Base-by-base conservation (phyloP, 1,140 invertebrate species). In the Caerostris darwini region DNA sequence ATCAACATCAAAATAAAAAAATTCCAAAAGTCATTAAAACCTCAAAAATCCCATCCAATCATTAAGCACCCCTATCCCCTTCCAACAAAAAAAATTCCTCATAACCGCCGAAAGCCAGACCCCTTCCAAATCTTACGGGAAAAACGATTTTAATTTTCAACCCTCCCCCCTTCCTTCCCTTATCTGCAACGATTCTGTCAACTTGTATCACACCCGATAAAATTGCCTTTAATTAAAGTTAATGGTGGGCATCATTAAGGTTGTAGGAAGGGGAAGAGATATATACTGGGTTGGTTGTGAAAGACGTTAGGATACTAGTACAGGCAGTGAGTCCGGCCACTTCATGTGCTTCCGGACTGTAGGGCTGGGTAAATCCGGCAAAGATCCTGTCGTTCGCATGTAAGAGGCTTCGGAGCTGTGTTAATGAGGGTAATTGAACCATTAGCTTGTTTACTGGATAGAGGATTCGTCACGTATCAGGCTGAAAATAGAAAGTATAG, bases 171-270 rank as follows among this genome's bases (percentile, higher is more conserved):
- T 34, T 77, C 71, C 71, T 77, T 53, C 34, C 71, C 71, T 77
- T 77, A 77, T 77, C 71, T 77, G 34, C 50, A 64, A 64, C 61
- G 71, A 77, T 77, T 14, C 71, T 77, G 71, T 77, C 71, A 77
- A 77, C 71, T 77, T 77, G 71, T 53, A 77, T 77, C 71, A 77
- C 71, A 77, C 34, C 34, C 53, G 71, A 77, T 77, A 77, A 77
- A 77, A 77, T 77, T 77, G 71, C 71, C 71, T 77, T 77, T 77
- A 77, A 77, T 77, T 77, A 77, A 77, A 77, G 71, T 77, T 77
- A 77, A 77, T 77, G 71, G 71, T 77, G 12, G 71, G 71, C 12
- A 50, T 77, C 71, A 77, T 53, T 77, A 77, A 77, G 71, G 50
- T 10, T 77, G 71, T 53, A 34, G 61, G n/a, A 67, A 67, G 1